Base-by-base conservation (phyloP, 2,113 vertebrate genomes). In the Oreochromis spilurus region DNA sequence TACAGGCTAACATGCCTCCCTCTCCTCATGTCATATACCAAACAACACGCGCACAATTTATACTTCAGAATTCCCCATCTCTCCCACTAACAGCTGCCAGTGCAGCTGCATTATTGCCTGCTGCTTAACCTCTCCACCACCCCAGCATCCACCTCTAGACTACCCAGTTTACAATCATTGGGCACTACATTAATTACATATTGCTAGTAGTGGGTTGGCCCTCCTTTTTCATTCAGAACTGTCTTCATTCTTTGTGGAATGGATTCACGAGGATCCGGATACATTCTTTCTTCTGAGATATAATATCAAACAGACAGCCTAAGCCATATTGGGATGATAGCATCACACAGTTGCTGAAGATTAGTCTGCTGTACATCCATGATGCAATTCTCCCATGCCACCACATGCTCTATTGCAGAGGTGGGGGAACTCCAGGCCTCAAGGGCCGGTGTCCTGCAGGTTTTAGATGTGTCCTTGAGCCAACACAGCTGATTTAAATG, bases 391-490 rank as follows among this genome's bases (percentile, higher is more conserved):
- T 40, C 19, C 34, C 36, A 40, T 14, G 40, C 19, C 0, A 67
- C 62, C 11, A 67, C 0, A 0, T 67, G 34, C 36, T 67, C 34
- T 67, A n/a, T 38, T 38, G 34, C 2, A 21, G 34, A 67, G 0
- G 4, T 67, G 1, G 60, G 34, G 34, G 0, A 38, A 5, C 34
- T 65, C 60, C 19, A 21, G 19, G 34, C 34, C 34, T 65, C 19
- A 0, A 0, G 1, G 0, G 0, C 34, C 6, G 2, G 19, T 65
- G 60, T 65, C 34, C 6, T 65, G 2, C 17, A 65, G 60, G 60
- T 65, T 65, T 21, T 38, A 21, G 34, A 21, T 21, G 60, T 65
- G 34, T 65, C 60, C 60, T 21, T 65, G 34, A 13, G 1, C 60
- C 60, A 65, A 13, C 60, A 38, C 34, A 65, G 17, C 60, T 8